These are phyloP conservation scores for Melanotaenia boesemani DNA, from an alignment of 2,797 vertebrate genomes.

Conservation along the genomic window DNA sequence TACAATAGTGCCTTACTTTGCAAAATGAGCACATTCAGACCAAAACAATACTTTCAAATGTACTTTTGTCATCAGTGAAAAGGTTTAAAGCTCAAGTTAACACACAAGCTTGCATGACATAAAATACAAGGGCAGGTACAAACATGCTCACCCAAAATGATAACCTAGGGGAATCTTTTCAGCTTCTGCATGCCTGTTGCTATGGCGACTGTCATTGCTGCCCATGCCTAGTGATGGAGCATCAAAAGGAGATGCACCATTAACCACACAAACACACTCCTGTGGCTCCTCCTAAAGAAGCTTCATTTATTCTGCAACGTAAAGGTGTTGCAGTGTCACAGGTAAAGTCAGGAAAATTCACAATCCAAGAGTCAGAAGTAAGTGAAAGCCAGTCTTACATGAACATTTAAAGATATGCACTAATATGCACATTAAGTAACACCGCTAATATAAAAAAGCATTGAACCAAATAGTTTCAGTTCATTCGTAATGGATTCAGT, in stretches of 20 bases:
- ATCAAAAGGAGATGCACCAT: conserved; percentile 68
- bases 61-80: background rate
- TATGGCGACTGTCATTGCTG: conserved; percentile 73
- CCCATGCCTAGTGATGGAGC: conserved; percentile 51
- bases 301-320: conserved; percentile 29
- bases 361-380: conserved; percentile 2
- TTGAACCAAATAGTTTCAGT: background rate
- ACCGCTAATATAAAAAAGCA: background rate
- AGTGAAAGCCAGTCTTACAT: background rate
- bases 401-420: background rate
- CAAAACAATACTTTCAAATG: too few relatives aligned
- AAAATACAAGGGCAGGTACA: background rate
- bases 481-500: background rate
- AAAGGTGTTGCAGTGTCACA: conserved; percentile 27
- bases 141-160: background rate
- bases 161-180: conserved; percentile 38
- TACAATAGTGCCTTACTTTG: too few relatives aligned
- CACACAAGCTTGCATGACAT: background rate
- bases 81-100: background rate
- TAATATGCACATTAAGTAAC: background rate
- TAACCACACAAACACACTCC: conserved; percentile 34
- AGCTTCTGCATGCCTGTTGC: conserved; percentile 69
- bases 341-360: background rate
- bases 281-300: conserved; percentile 18
- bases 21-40: too few relatives aligned